Evolutionary conservation across 2,113 vertebrate genomes (phyloP).

Genomic region (Cepphus grylle): DNA sequence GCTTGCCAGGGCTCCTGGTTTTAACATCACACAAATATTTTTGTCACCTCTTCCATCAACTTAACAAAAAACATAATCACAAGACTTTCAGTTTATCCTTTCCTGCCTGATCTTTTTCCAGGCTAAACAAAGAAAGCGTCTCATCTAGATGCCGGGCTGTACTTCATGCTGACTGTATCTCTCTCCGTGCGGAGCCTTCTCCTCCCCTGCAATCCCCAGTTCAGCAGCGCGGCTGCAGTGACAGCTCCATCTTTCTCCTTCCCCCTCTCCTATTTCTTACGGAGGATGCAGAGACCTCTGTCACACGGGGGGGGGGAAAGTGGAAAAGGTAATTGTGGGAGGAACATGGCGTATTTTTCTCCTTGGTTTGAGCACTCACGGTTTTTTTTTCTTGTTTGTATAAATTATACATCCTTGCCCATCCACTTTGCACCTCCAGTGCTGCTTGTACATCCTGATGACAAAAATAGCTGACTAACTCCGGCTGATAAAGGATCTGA

Average conservation of each 20-base stretch:
- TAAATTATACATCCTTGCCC: slow-evolving; percentile 1
- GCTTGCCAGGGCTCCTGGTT: background rate
- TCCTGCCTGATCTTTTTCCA: background rate
- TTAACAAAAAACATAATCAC: background rate
- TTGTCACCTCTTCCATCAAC: background rate
- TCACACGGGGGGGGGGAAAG: background rate
- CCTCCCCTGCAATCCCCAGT: background rate
- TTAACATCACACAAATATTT: background rate
- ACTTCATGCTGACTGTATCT: background rate
- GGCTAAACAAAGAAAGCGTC: background rate
- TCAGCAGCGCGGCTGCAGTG: background rate
- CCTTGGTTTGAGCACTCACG: background rate
- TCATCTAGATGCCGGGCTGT: background rate
- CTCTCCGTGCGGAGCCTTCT: background rate
- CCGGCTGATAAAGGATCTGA: background rate
- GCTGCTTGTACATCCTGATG: background rate
- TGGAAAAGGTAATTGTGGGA: background rate
- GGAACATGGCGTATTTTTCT: background rate
- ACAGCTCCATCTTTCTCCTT: background rate
- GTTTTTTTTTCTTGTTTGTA: background rate
- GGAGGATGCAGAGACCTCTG: background rate
- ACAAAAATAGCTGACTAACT: background rate
- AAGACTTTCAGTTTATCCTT: background rate
- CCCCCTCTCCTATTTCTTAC: background rate
- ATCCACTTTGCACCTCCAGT: slow-evolving; percentile 21